Base-by-base conservation (phyloP, 2,797 vertebrate genomes). In the Anguilla megastoma region DNA sequence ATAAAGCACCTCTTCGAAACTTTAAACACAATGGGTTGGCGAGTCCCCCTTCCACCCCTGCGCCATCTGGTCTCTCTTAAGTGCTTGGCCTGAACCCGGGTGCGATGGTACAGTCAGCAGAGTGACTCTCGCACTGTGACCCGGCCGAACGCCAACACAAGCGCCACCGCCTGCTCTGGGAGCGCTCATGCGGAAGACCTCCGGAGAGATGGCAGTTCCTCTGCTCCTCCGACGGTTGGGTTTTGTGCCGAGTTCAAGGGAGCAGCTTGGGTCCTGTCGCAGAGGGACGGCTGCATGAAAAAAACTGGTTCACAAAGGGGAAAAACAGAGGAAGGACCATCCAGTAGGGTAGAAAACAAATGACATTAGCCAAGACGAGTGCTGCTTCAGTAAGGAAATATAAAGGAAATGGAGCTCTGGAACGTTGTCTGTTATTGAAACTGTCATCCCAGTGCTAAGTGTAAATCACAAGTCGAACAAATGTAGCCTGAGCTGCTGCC, bases 1-100 rank as follows among this genome's bases (percentile, higher is more conserved):
- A 90, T 93, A 93, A 92, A 91, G 90, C 88, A 91, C 92, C 91
- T 89, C 84, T 85, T 89, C 85, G 89, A 92, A 94, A 74, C 2
- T 92, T 94, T 91, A 92, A 94, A 92, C 89, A 93, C 84, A 85
- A 90, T 85, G 74, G 89, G 89, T 91, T 86, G 90, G 87, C 90
- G 93, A 93, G 90, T n/a, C 58, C 14, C 24, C 92, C 91, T 91
- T 92, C 86, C 58, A 91, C 41, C 89, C 89, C 90, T 27, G 76
- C 86, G 91, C 91, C 94, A 95, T 95, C 94, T 95, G 95, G 94
- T 93, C 92, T 93, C 92, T 93, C 92, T 95, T 95, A 95, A 84
- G 87, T 89, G 90, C 90, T 93, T 95, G 94, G 94, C 94, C 89
- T 88, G 91, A 79, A 86, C 92, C 93, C 93, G 95, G 93, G 91